A percentile compares a stretch with the other conserved stretches of the same genome.
Evolutionary conservation across 1,140 invertebrate genomes (phyloP).

Genomic region (Parasteatoda tepidariorum): DNA sequence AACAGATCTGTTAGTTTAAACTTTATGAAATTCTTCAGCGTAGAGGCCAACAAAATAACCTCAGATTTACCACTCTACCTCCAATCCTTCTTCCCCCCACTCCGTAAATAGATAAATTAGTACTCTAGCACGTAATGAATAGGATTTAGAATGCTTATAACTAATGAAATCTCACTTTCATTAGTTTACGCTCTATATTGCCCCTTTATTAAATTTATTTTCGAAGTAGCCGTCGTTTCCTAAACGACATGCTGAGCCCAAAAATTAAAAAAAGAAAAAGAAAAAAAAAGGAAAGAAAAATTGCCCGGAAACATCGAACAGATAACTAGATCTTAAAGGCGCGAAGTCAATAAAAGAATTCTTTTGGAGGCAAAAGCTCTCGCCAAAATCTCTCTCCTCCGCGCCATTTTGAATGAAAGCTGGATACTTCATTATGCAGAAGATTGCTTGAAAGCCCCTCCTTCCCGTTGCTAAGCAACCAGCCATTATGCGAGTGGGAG

Average conservation of each 20-base stretch:
- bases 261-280: neutral
- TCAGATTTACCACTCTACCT: no score
- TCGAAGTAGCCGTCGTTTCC: neutral
- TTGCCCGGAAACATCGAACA: neutral
- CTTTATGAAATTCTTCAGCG: neutral
- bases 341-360: constrained; percentile 45
- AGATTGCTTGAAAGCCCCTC: constrained; percentile 59
- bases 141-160: constrained; percentile 39
- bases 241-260: neutral
- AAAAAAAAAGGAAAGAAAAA: neutral
- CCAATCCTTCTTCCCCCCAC: neutral
- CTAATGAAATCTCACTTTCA: constrained; percentile 44
- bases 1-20: neutral
- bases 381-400: neutral
- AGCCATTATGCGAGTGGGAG: constrained; percentile 40
- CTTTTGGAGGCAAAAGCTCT: neutral
- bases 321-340: constrained; percentile 31
- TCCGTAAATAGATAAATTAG: constrained; percentile 17
- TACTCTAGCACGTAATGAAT: constrained; percentile 23
- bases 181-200: constrained; percentile 25
- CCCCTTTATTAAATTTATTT: constrained; percentile 54
- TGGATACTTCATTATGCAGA: constrained; percentile 57
- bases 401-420: constrained; percentile 48
- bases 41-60: no score
- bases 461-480: constrained; percentile 49